Evolutionary conservation across 2,888 invertebrate genomes (phyloP).

Genomic region (Athetis lepigone): DNA sequence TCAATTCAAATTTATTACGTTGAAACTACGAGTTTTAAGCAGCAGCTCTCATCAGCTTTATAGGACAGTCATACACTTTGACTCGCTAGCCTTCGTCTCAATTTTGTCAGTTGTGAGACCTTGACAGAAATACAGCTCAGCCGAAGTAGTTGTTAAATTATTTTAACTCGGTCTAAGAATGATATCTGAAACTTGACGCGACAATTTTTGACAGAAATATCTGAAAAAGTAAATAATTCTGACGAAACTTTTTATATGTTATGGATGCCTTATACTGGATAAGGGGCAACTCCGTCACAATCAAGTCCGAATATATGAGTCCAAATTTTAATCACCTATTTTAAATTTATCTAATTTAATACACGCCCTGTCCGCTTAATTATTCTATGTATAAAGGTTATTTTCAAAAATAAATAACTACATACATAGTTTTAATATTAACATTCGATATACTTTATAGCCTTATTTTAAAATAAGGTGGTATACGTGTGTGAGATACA

Average conservation of each 20-base stretch:
- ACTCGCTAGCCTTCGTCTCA: too few relatives aligned
- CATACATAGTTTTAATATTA: slow-evolving; percentile 79
- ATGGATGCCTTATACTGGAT: background rate
- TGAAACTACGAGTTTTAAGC: too few relatives aligned
- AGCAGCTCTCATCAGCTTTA: too few relatives aligned
- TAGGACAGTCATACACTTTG: too few relatives aligned
- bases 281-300: background rate
- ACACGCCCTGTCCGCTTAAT: slow-evolving; percentile 42
- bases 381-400: slow-evolving; percentile 81
- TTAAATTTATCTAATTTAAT: slow-evolving; percentile 5
- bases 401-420: slow-evolving; percentile 85
- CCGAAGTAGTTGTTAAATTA: too few relatives aligned
- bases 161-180: too few relatives aligned
- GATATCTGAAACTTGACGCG: background rate
- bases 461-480: slow-evolving; percentile 89
- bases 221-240: background rate
- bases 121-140: too few relatives aligned
- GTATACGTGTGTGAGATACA: slow-evolving; percentile 77
- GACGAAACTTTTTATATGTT: background rate
- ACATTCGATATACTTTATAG: slow-evolving; percentile 82
- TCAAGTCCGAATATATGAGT: background rate
- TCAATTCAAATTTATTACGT: too few relatives aligned
- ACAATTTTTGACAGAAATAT: background rate
- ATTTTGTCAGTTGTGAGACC: too few relatives aligned
- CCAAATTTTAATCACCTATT: background rate